Evolutionary conservation across 2,797 vertebrate species (phyloP).

Genomic region (Pyrrhura leucotis): DNA sequence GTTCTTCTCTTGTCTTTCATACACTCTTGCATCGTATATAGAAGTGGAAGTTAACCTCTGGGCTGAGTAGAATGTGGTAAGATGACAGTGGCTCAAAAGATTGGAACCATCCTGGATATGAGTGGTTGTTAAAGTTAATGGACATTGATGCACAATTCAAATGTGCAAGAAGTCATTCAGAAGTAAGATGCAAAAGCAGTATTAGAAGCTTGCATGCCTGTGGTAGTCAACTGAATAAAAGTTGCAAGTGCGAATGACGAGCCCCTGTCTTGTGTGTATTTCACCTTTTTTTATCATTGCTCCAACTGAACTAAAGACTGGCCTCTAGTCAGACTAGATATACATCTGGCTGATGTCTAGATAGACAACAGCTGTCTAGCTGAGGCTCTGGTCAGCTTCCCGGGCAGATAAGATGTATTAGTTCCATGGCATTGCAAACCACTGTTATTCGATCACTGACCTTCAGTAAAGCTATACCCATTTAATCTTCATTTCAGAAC

Average conservation of each 20-base stretch:
- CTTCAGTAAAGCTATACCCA: not conserved
- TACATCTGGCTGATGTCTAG: not conserved
- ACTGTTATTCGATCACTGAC: not conserved
- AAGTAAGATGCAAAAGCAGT: not conserved
- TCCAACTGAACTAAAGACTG: not conserved
- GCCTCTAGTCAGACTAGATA: rapidly evolving
- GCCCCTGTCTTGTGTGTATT: not conserved
- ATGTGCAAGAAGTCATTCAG: not conserved
- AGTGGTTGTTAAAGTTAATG: not conserved
- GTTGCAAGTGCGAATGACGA: not conserved
- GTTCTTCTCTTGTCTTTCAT: not conserved
- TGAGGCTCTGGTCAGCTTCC: not conserved
- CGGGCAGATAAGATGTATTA: rapidly evolving
- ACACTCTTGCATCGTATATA: not conserved
- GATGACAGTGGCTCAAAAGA: not conserved
- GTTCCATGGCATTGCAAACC: not conserved
- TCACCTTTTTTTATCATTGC: not conserved
- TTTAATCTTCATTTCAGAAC: not conserved
- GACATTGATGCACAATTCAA: not conserved
- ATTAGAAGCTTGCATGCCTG: not conserved
- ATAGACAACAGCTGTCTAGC: rapidly evolving
- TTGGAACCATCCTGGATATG: not conserved
- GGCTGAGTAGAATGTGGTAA: not conserved
- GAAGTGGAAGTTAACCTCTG: not conserved
- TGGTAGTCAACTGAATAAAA: not conserved